Percentiles rank a stretch among this genome's conserved stretches.
Evolutionary conservation across 2,113 vertebrate species (phyloP).

Genomic region (Lycaon pictus): DNA sequence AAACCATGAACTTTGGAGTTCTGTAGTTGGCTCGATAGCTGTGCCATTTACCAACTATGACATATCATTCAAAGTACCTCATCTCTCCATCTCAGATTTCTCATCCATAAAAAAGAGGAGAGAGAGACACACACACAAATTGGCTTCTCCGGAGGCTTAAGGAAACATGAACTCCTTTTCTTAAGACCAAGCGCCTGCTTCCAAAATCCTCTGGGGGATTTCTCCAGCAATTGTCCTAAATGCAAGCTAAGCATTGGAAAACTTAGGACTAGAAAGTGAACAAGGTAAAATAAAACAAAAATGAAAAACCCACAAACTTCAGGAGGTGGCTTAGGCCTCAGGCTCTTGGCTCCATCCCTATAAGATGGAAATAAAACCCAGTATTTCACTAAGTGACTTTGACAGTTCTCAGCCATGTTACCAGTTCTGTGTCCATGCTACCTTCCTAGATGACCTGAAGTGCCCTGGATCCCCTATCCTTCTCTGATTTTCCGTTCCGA

Average conservation of each 20-base stretch:
- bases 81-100: background rate
- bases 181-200: background rate
- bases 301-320: background rate
- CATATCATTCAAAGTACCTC: background rate
- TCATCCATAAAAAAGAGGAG: background rate
- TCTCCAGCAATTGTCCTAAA: background rate
- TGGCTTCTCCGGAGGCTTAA: background rate
- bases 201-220: background rate
- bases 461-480: background rate
- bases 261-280: background rate
- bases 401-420: background rate
- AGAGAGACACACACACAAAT: background rate
- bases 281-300: background rate
- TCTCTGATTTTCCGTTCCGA: slow-evolving; percentile 74
- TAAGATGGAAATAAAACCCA: slow-evolving; percentile 62
- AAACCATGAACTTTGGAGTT: background rate
- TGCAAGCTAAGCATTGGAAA: background rate
- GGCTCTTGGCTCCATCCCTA: background rate
- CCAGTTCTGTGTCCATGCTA: background rate
- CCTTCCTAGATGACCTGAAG: background rate
- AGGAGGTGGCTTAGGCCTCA: background rate
- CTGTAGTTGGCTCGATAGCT: background rate
- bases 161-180: background rate
- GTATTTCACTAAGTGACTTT: slow-evolving; percentile 60
- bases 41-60: background rate